These are phyloP conservation scores for Epinotia ramella DNA, from an alignment of 2,888 invertebrate genomes.

Conservation along the genomic window DNA sequence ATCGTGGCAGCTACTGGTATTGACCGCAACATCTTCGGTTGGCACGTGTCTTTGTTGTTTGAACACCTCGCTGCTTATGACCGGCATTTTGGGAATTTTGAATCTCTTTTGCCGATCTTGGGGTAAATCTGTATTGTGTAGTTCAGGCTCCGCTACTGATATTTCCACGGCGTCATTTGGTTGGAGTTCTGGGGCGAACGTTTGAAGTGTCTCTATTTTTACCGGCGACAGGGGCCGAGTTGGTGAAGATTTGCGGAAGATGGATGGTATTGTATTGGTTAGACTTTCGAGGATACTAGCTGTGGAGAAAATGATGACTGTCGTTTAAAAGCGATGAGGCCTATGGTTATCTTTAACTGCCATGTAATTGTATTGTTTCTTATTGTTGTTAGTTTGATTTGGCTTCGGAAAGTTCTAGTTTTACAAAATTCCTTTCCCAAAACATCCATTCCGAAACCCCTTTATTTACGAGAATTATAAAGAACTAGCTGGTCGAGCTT, in stretches of 20 bases:
- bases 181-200: slow-evolving; percentile 70
- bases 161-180: slow-evolving; percentile 63
- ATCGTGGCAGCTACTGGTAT: slow-evolving; percentile 69
- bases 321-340: not conserved
- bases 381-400: not conserved
- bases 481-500: no score
- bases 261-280: slow-evolving; percentile 72
- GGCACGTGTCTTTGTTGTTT: slow-evolving; percentile 57
- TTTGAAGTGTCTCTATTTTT: slow-evolving; percentile 67
- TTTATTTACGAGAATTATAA: no score
- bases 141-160: slow-evolving; percentile 42
- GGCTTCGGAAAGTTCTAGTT: no score
- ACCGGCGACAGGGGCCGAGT: slow-evolving; percentile 63
- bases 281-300: slow-evolving; percentile 61
- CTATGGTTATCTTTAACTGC: not conserved
- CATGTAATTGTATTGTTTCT: not conserved
- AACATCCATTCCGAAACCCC: no score
- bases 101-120: slow-evolving; percentile 53
- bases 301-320: not conserved
- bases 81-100: slow-evolving; percentile 77
- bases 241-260: slow-evolving; percentile 62
- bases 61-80: slow-evolving; percentile 69
- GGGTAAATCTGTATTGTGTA: slow-evolving; percentile 45
- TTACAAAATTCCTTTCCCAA: no score
- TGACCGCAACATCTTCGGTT: slow-evolving; percentile 66